A percentile compares a stretch with the other conserved stretches of the same genome.
Conservation (phyloP, 1,140 invertebrate genomes). For the Tetramorium simillimum region DNA sequence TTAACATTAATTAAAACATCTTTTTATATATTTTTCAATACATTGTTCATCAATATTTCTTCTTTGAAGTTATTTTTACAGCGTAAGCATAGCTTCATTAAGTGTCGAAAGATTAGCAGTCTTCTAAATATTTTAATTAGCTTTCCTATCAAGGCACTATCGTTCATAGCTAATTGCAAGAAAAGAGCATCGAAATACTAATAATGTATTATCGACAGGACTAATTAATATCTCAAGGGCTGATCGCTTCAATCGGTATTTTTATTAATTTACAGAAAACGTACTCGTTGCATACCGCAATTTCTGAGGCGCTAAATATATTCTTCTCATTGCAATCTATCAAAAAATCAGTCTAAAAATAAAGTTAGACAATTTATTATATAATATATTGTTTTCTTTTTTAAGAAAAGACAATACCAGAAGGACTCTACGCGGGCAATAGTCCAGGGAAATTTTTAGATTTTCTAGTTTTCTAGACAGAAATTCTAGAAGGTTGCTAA, state of each 20-base stretch:
- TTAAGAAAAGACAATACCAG: not conserved
- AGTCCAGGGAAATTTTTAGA: not conserved
- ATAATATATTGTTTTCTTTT: not conserved
- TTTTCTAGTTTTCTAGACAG: too few species aligned
- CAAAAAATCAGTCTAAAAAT: not conserved
- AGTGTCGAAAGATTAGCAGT: not conserved
- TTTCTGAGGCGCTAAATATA: not conserved
- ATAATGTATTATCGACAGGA: conserved; percentile 18
- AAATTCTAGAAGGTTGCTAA: not conserved
- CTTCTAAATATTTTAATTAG: not conserved
- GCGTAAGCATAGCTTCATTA: not conserved
- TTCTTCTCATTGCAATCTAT: not conserved
- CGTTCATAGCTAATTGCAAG: not conserved
- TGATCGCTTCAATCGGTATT: not conserved
- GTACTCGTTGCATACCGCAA: not conserved
- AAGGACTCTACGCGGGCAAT: not conserved
- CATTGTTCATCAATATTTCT: not conserved
- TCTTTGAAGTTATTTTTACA: not conserved
- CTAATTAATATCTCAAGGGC: conserved; percentile 27
- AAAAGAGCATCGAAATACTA: not conserved
- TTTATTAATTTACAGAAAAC: not conserved
- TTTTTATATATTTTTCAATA: not conserved
- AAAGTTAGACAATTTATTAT: not conserved
- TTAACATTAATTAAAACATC: not conserved
- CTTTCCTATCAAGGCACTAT: not conserved